These are phyloP conservation scores for Cirrhinus molitorella DNA, from an alignment of 2,797 vertebrate species.

Conservation along the genomic window DNA sequence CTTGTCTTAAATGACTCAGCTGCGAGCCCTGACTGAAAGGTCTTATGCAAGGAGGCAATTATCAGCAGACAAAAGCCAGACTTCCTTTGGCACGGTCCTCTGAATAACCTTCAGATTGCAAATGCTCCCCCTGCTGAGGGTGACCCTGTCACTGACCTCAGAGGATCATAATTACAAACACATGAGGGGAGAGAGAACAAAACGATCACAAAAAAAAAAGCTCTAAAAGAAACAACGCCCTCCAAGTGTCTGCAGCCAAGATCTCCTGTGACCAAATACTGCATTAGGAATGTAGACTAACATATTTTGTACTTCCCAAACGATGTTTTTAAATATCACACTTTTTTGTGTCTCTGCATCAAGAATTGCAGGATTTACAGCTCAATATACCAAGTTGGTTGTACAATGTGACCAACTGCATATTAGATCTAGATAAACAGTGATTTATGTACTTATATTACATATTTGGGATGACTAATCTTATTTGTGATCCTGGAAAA, in stretches of 20 bases:
- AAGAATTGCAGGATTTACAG: too few relatives aligned
- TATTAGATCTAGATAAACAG: too few relatives aligned
- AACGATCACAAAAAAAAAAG: neutral
- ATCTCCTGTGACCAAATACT: neutral
- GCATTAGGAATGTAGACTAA: neutral
- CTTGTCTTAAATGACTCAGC: constrained; percentile 51
- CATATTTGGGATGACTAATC: too few relatives aligned
- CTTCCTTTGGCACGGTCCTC: constrained; percentile 51
- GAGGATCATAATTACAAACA: constrained; percentile 44
- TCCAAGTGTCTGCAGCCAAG: neutral
- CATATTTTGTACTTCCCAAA: neutral
- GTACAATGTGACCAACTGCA: neutral
- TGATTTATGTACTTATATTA: too few relatives aligned
- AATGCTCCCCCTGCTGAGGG: neutral
- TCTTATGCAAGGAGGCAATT: constrained; percentile 62
- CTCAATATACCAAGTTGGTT: neutral
- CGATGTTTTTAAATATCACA: neutral
- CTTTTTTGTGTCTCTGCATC: too few relatives aligned
- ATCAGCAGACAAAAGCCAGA: constrained; percentile 54
- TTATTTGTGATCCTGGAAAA: neutral
- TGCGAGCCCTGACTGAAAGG: constrained; percentile 55
- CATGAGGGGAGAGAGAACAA: constrained; percentile 25
- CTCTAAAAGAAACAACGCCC: neutral
- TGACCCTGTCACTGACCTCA: constrained; percentile 19
- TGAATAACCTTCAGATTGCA: constrained; percentile 55